These are phyloP conservation scores for Ispidina picta DNA, from an alignment of 2,797 vertebrate genomes.

Conservation along the genomic window DNA sequence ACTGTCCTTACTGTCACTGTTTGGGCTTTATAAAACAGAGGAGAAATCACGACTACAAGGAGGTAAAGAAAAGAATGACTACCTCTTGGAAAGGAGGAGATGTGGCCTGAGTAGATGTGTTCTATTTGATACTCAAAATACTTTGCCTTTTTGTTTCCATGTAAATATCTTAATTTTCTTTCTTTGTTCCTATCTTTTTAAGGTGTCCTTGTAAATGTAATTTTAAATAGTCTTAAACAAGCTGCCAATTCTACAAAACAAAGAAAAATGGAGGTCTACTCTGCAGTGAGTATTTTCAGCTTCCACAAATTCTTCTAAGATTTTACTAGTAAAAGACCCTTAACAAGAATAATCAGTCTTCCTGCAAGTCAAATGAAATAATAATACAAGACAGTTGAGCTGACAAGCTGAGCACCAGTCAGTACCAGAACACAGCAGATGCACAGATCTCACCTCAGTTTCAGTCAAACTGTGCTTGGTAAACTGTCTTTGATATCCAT, in stretches of 20 bases:
- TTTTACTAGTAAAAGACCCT: background rate
- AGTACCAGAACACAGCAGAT: too few species aligned
- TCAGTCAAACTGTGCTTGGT: too few species aligned
- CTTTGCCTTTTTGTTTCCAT: background rate
- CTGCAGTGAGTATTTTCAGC: constrained; percentile 82
- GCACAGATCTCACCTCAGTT: too few species aligned
- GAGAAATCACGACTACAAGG: constrained; percentile 90
- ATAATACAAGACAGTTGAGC: background rate
- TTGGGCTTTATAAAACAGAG: constrained; percentile 83
- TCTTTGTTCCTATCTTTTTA: constrained; percentile 42
- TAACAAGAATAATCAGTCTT: background rate
- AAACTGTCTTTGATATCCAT: too few species aligned
- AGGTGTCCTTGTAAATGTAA: constrained; percentile 86
- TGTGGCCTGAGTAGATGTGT: background rate
- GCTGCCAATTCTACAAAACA: constrained; percentile 73
- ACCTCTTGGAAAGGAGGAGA: background rate
- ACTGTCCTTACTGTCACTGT: constrained; percentile 81
- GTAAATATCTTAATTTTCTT: background rate
- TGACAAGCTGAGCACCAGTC: background rate
- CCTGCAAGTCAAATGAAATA: background rate
- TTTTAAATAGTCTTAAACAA: constrained; percentile 84
- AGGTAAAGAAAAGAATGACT: constrained; percentile 75
- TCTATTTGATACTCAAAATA: background rate
- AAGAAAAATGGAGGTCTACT: constrained; percentile 87
- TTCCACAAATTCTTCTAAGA: background rate